Conservation (phyloP, 2,888 invertebrate genomes). For the Byasa hedistus region DNA sequence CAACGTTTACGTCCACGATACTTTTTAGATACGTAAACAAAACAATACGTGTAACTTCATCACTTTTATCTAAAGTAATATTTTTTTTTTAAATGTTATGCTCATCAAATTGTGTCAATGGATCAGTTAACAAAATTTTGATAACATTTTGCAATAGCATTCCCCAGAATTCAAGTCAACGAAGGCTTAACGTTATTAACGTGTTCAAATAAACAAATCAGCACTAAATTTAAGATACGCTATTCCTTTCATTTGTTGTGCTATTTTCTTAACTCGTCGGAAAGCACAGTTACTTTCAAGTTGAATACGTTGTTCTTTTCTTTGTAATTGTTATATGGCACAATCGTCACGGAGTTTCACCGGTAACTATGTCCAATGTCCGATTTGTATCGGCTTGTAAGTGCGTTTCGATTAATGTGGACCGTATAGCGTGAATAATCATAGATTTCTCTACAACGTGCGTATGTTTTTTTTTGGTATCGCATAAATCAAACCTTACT, state of each 20-base stretch:
- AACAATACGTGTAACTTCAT: too few relatives aligned
- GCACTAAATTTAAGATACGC: neutral
- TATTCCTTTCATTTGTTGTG: neutral
- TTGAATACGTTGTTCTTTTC: constrained; percentile 6
- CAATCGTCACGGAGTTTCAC: constrained; percentile 25
- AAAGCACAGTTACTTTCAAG: constrained; percentile 6
- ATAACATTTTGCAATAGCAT: too few relatives aligned
- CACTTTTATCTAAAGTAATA: too few relatives aligned
- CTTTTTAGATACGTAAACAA: too few relatives aligned
- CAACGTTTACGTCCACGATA: too few relatives aligned
- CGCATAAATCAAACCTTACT: constrained; percentile 1
- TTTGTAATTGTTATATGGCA: constrained; percentile 19
- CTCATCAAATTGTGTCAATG: too few relatives aligned
- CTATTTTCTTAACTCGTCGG: neutral
- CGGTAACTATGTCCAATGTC: constrained; percentile 22
- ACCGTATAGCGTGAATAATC: constrained; percentile 35
- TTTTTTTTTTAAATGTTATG: too few relatives aligned
- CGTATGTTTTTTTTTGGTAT: constrained; percentile 33
- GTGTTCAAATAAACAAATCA: neutral
- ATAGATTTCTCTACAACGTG: constrained; percentile 52
- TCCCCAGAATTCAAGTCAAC: neutral
- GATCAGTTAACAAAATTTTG: too few relatives aligned
- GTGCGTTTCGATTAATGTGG: constrained; percentile 25
- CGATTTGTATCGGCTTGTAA: constrained; percentile 27
- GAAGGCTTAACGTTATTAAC: neutral